These are phyloP conservation scores for Junonia oenone DNA, from an alignment of 2,888 invertebrate species.

Conservation along the genomic window DNA sequence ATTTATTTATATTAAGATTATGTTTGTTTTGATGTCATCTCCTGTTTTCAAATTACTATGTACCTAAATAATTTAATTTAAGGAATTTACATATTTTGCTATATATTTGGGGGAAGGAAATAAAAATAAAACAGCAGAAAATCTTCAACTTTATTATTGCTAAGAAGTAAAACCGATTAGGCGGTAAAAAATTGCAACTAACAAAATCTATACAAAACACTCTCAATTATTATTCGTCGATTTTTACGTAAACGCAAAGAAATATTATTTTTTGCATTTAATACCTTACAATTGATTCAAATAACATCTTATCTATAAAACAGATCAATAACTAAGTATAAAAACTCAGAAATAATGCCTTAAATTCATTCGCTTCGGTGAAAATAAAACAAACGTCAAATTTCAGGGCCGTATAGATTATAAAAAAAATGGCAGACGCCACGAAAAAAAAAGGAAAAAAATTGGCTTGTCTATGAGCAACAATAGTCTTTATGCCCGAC, in stretches of 20 bases:
- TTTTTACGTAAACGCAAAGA: neutral
- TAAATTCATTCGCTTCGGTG: constrained; percentile 23
- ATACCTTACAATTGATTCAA: neutral
- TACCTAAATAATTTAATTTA: too few relatives aligned
- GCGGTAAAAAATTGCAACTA: too few relatives aligned
- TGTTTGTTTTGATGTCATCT: too few relatives aligned
- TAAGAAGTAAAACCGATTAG: too few relatives aligned
- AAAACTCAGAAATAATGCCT: constrained; percentile 4
- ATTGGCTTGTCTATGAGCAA: constrained; percentile 45
- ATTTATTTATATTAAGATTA: too few relatives aligned
- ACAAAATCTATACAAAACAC: too few relatives aligned
- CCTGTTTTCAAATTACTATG: too few relatives aligned
- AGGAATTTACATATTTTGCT: too few relatives aligned
- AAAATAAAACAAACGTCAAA: constrained; percentile 27
- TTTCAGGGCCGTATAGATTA: constrained; percentile 14
- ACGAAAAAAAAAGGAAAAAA: constrained; percentile 49
- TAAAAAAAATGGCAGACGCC: constrained; percentile 57
- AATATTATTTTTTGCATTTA: neutral
- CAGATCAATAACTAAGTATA: neutral
- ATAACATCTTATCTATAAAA: constrained; percentile 7
- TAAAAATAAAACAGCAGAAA: too few relatives aligned
- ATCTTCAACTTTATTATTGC: too few relatives aligned
- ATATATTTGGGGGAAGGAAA: too few relatives aligned
- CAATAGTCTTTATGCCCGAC: constrained; percentile 52
- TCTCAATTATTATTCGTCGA: neutral